phyloP scores from a whole-genome alignment of 35 echinoderm and acorn worm genomes.

The Hemicentrotus pulcherrimus region DNA sequence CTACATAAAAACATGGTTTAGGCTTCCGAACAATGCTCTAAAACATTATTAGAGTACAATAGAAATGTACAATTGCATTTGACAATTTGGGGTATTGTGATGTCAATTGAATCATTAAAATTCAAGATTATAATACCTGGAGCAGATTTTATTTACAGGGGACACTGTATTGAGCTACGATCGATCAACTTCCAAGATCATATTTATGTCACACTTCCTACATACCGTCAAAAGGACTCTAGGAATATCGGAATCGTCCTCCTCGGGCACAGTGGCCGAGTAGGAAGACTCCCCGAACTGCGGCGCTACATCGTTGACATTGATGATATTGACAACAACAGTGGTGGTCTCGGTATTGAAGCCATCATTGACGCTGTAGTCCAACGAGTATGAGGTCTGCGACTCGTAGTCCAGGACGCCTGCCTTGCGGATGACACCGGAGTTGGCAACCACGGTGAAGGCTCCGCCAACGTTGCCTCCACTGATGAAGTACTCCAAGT shows the following conservation, averaged over 20 bases:
- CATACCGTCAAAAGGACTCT: background rate
- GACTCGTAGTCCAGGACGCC: constrained; percentile 80
- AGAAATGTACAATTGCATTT: no score
- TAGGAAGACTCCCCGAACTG: constrained; percentile 62
- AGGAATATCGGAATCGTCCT: background rate
- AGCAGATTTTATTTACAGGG: no score
- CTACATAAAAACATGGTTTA: no score
- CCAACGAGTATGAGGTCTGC: constrained; percentile 51
- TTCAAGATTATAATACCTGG: no score
- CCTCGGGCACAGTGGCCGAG: constrained; percentile 52
- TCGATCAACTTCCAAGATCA: no score
- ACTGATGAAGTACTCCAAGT: constrained; percentile 42
- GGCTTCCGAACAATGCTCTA: no score
- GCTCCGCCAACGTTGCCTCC: constrained; percentile 68
- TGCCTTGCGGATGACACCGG: constrained; percentile 71
- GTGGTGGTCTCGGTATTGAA: constrained; percentile 56
- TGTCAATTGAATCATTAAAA: no score
- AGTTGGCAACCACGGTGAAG: constrained; percentile 72
- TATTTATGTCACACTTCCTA: background rate
- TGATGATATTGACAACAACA: constrained; percentile 60
- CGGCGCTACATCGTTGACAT: constrained; percentile 86
- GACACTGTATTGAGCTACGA: no score
- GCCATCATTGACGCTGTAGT: constrained; percentile 89
- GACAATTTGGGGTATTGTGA: no score
- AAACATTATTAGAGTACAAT: no score